Evolutionary conservation across 2,888 invertebrate genomes (phyloP).

Genomic region (Ectropis crepuscularia): DNA sequence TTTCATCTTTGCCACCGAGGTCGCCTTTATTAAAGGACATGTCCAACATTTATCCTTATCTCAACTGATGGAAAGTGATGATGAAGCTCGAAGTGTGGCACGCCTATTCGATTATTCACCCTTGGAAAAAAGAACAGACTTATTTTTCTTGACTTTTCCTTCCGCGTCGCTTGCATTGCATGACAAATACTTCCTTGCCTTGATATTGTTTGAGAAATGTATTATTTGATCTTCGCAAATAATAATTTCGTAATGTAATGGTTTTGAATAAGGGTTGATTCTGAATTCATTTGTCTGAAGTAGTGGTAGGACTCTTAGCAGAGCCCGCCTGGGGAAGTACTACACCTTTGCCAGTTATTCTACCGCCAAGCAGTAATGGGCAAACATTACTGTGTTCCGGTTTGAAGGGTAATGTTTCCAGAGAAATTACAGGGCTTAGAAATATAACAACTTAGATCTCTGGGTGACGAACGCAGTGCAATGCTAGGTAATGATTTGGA

Average conservation of each 20-base stretch:
- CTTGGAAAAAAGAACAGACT: conserved; percentile 20
- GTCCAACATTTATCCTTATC: conserved; percentile 34
- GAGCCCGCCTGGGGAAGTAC: no score
- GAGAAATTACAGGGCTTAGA: no score
- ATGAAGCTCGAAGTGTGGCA: conserved; percentile 24
- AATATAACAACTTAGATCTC: no score
- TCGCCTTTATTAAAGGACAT: conserved; percentile 25
- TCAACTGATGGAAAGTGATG: conserved; percentile 26
- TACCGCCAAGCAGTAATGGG: no score
- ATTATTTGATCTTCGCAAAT: not conserved
- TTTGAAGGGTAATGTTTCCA: no score
- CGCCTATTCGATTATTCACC: conserved; percentile 36
- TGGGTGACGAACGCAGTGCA: no score
- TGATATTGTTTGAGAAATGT: not conserved
- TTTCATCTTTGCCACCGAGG: conserved; percentile 4
- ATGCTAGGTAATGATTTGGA: no score
- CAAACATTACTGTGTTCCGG: no score
- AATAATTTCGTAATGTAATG: not conserved
- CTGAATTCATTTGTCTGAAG: no score
- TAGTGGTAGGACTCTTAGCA: no score
- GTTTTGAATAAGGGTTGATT: not conserved
- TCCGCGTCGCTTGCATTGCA: conserved; percentile 11
- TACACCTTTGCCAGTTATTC: no score
- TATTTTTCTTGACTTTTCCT: conserved; percentile 28
- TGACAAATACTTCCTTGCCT: conserved; percentile 6